A percentile compares a stretch with the other conserved stretches of the same genome.
Conservation (phyloP, 2,797 vertebrate species). For the Tokudaia tokunoshimensis region DNA sequence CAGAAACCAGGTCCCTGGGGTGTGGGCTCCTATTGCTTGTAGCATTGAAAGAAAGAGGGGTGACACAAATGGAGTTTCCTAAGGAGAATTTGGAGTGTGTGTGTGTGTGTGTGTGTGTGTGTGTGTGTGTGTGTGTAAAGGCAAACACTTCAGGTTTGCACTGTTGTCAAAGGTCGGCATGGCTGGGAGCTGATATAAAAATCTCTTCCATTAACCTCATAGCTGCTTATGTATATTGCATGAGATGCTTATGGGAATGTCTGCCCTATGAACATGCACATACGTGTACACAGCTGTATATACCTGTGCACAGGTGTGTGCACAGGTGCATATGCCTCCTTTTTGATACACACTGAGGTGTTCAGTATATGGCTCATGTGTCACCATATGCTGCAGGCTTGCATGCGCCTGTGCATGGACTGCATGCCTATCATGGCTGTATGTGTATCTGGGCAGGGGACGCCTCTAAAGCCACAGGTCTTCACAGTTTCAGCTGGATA, state of each 20-base stretch:
- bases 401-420: background rate
- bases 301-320: background rate
- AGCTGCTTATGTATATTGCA: slow-evolving; percentile 55
- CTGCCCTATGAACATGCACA: background rate
- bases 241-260: slow-evolving; percentile 20
- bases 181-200: background rate
- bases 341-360: rapidly evolving
- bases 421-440: background rate
- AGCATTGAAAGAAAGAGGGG: slow-evolving; percentile 24
- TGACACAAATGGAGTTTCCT: slow-evolving; percentile 29
- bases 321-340: background rate
- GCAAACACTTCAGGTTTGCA: slow-evolving; percentile 29
- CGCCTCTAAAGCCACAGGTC: slow-evolving; percentile 73
- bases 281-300: background rate
- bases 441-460: slow-evolving; percentile 30
- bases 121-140: background rate
- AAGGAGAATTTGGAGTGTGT: background rate
- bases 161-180: slow-evolving; percentile 42
- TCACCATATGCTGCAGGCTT: background rate
- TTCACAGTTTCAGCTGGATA: slow-evolving; percentile 72
- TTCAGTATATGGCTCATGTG: rapidly evolving
- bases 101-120: background rate
- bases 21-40: background rate
- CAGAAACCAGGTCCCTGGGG: background rate
- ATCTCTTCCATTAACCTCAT: background rate